phyloP scores from a whole-genome alignment of 2,797 vertebrate genomes.

The Catamblyrhynchus diadema region DNA sequence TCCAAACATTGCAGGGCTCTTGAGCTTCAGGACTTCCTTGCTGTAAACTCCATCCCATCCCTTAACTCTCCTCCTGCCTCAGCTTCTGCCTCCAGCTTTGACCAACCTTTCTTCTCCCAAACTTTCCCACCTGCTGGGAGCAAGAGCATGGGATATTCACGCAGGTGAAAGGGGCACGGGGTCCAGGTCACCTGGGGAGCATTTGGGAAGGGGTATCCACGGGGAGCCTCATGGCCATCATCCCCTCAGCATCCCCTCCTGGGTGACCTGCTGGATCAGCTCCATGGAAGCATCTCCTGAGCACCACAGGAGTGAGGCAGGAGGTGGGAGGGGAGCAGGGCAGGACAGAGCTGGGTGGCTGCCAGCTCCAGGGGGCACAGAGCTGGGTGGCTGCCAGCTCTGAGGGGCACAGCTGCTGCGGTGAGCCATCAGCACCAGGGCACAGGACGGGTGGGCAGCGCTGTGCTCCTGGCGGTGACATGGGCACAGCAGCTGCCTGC shows the following conservation, averaged over 20 bases:
- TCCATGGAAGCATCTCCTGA: fast-evolving
- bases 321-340: background rate
- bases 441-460: background rate
- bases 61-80: fast-evolving
- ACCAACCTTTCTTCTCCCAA: background rate
- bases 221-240: background rate
- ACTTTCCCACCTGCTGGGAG: background rate
- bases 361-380: background rate
- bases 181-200: background rate
- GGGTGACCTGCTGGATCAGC: background rate
- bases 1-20: fast-evolving
- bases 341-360: background rate
- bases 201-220: background rate
- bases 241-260: background rate
- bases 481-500: conserved; percentile 4
- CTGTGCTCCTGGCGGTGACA: background rate
- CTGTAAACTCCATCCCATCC: background rate
- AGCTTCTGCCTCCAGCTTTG: background rate
- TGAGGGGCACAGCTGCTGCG: fast-evolving
- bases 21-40: background rate
- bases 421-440: background rate
- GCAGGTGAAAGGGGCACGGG: background rate
- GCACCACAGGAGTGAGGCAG: fast-evolving
- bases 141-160: fast-evolving
- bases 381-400: background rate